Base-by-base conservation (phyloP, 2,113 vertebrate species). In the Otocyon megalotis region DNA sequence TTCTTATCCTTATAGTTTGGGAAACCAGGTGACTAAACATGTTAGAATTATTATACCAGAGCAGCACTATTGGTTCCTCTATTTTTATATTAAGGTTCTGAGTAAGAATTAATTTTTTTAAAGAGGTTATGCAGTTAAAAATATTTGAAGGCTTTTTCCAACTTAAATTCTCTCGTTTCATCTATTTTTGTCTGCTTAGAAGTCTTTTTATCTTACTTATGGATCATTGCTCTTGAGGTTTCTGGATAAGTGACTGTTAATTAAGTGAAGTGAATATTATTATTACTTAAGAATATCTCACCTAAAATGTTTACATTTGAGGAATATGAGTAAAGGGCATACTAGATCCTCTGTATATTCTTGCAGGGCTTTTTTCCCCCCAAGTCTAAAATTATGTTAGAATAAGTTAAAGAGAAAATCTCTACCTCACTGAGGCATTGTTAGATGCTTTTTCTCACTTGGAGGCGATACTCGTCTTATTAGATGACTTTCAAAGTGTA, bases 281-380 rank as follows among this genome's bases (percentile, higher is more conserved):
- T 62, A 63, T 93, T 82, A 72, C 32, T 89, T 84, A 65, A 91
- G 84, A 72, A 63, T 72, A 63, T 95, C 54, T 43, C 35, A 93
- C 80, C 85, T 95, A 95, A 95, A 83, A 91, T 95, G 76, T 90
- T 96, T 79, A 83, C 48, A 91, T 84, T 80, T 90, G 26, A 62
- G 26, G 48, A 90, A 84, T 60, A 50, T 95, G 54, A 74, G 48
- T 90, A 54, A 93, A 95, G 22, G 7, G 3, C 92, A 19, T 79
- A 80, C 56, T 88, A 24, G 26, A 82, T 93, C 93, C 48, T 90
- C 87, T 89, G 37, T 85, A 43, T 88, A 85, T 35, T 80, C 22
- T 67, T 96, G 8, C 50, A 94, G 16, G n/a, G 63, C 14, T 14
- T 28, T 83, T 94, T 62, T 62, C 50, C 83, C 83, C 10, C 82